phyloP scores from a whole-genome alignment of 2,113 vertebrate genomes.

The Albula glossodonta region DNA sequence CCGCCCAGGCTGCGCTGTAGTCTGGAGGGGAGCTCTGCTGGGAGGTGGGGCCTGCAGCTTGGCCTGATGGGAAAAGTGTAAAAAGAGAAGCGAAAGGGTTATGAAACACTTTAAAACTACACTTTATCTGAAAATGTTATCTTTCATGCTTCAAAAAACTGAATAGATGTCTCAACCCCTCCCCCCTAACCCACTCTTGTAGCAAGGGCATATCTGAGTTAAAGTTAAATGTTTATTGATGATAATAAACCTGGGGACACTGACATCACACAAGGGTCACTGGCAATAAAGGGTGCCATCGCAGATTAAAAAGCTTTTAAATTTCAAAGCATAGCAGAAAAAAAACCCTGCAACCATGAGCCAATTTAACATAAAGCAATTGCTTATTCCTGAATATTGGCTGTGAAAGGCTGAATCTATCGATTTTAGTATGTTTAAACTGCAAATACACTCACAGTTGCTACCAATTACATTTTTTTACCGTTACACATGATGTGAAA shows the following conservation, averaged over 20 bases:
- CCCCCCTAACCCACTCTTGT: neutral
- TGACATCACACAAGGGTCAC: neutral
- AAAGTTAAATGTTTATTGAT: neutral
- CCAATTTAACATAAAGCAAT: neutral
- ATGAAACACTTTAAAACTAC: neutral
- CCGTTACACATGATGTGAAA: neutral
- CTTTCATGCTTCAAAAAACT: neutral
- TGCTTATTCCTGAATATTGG: neutral
- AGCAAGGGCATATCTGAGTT: neutral
- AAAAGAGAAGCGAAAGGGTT: slow-evolving; percentile 6
- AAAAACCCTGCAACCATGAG: neutral
- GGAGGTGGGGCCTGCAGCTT: slow-evolving; percentile 79
- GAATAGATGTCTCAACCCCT: neutral
- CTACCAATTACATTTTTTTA: neutral
- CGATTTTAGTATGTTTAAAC: neutral
- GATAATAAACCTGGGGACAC: neutral
- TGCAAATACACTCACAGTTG: neutral
- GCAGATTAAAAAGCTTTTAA: neutral
- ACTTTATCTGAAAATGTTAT: neutral
- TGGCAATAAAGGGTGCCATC: neutral
- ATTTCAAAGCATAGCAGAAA: neutral
- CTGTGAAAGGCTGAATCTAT: neutral
- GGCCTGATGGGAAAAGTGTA: slow-evolving; percentile 69
- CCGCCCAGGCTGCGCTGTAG: slow-evolving; percentile 91
- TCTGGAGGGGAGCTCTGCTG: slow-evolving; percentile 89